Evolutionary conservation across 2,888 invertebrate genomes (phyloP).

Genomic region (Branchellion lobata): DNA sequence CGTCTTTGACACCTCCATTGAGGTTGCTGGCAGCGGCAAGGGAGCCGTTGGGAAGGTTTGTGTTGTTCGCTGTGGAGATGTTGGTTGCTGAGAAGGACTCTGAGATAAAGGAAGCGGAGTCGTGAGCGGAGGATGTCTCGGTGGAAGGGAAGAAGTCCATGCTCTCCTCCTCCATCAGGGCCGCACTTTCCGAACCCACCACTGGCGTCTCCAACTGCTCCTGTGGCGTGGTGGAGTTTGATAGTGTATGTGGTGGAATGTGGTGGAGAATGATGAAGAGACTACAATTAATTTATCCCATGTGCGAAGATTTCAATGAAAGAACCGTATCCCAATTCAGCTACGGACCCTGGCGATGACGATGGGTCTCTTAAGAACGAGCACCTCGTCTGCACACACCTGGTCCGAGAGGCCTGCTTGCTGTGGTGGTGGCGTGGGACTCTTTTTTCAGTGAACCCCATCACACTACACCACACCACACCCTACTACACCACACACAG

Average conservation of each 20-base stretch:
- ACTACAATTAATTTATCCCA: too few species aligned
- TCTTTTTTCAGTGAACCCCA: too few species aligned
- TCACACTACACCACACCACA: constrained; percentile 1
- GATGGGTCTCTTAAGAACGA: constrained; percentile 72
- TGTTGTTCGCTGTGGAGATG: not conserved
- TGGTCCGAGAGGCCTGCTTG: constrained; percentile 50
- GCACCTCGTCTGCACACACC: constrained; percentile 89
- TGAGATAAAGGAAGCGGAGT: constrained; percentile 42
- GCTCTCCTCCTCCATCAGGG: constrained; percentile 39
- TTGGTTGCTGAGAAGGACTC: constrained; percentile 65
- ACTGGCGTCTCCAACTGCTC: not conserved
- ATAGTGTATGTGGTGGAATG: not conserved
- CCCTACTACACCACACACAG: constrained; percentile 15
- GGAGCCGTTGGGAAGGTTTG: not conserved
- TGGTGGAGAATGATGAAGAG: not conserved
- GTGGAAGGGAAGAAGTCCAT: constrained; percentile 43
- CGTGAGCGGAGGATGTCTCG: constrained; percentile 38
- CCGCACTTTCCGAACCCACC: not conserved
- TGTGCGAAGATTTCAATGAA: too few species aligned
- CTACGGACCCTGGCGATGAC: constrained; percentile 62
- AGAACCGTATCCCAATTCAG: too few species aligned
- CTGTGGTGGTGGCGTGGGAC: constrained; percentile 43
- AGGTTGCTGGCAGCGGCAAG: not conserved
- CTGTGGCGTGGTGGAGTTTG: too few species aligned
- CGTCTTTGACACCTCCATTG: constrained; percentile 64